Evolutionary conservation across 2,888 invertebrate genomes (phyloP).

Genomic region (Myathropa florea): DNA sequence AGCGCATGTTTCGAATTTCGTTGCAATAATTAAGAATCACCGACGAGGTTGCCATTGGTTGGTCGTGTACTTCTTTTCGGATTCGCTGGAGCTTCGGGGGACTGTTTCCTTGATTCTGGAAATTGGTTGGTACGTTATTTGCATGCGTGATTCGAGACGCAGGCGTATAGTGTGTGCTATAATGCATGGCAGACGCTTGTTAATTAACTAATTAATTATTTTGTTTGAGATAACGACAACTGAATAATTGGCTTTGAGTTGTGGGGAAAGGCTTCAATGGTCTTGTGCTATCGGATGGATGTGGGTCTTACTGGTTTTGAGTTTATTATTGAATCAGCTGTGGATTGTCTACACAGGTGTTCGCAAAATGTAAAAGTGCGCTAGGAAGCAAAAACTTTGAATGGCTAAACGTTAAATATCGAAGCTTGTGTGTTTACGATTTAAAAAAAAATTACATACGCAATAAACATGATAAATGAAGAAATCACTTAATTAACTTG

Average conservation of each 20-base stretch:
- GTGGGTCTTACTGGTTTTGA: not conserved
- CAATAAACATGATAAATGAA: no score
- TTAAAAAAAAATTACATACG: no score
- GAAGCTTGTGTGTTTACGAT: no score
- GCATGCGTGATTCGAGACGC: slow-evolving; percentile 67
- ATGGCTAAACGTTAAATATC: no score
- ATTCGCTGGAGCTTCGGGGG: slow-evolving; percentile 9
- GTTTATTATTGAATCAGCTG: not conserved
- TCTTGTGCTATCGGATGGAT: not conserved
- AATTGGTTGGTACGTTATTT: slow-evolving; percentile 63
- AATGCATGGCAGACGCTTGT: slow-evolving; percentile 77
- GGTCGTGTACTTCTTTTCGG: not conserved
- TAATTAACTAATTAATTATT: slow-evolving; percentile 80
- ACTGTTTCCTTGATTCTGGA: slow-evolving; percentile 28
- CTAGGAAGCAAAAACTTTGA: no score
- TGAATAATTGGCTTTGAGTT: slow-evolving; percentile 75
- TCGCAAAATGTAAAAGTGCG: not conserved
- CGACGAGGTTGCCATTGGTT: slow-evolving; percentile 42
- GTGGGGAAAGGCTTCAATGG: not conserved
- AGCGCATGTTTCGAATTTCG: slow-evolving; percentile 74
- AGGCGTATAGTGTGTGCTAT: slow-evolving; percentile 31
- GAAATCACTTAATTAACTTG: no score
- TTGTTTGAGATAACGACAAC: slow-evolving; percentile 76
- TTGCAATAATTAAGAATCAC: slow-evolving; percentile 65
- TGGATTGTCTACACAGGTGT: not conserved